phyloP scores from a whole-genome alignment of 2,888 invertebrate genomes.

The Operophtera brumata region DNA sequence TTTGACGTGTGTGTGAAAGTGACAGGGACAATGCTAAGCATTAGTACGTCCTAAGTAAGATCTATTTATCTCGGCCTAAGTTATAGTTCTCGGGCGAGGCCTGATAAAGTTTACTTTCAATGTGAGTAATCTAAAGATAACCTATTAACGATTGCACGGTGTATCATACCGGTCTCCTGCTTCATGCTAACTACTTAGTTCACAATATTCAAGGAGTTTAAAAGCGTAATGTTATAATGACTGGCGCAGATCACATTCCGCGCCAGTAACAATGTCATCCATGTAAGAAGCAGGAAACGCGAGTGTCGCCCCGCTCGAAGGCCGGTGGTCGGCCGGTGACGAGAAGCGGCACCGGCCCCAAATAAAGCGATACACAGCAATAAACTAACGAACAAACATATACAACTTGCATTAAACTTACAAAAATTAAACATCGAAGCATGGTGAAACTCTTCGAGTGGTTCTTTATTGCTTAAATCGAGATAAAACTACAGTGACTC shows the following conservation, averaged over 20 bases:
- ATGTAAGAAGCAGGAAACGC: conserved; percentile 22
- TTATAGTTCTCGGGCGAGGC: conserved; percentile 15
- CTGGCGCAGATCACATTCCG: no score
- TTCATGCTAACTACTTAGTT: conserved; percentile 3
- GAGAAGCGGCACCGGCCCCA: conserved; percentile 2
- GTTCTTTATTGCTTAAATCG: conserved; percentile 27
- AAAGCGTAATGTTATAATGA: no score
- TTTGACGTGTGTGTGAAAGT: no score
- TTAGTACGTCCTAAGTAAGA: no score
- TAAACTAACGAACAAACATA: conserved; percentile 29
- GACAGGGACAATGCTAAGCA: no score
- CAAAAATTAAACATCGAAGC: conserved; percentile 27
- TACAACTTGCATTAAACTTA: conserved; percentile 33
- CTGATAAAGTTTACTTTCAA: conserved; percentile 1
- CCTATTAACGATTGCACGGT: conserved; percentile 3
- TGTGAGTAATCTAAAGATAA: not conserved
- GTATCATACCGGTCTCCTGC: conserved; percentile 19
- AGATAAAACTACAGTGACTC: conserved; percentile 35
- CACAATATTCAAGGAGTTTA: conserved; percentile 8
- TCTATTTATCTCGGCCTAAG: no score
- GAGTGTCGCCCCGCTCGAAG: not conserved
- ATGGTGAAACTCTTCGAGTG: conserved; percentile 27
- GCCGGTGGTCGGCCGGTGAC: not conserved
- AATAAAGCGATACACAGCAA: conserved; percentile 30
- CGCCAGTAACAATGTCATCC: not conserved